Conservation (phyloP, 2,888 invertebrate genomes). For the Spicauda simplicius region DNA sequence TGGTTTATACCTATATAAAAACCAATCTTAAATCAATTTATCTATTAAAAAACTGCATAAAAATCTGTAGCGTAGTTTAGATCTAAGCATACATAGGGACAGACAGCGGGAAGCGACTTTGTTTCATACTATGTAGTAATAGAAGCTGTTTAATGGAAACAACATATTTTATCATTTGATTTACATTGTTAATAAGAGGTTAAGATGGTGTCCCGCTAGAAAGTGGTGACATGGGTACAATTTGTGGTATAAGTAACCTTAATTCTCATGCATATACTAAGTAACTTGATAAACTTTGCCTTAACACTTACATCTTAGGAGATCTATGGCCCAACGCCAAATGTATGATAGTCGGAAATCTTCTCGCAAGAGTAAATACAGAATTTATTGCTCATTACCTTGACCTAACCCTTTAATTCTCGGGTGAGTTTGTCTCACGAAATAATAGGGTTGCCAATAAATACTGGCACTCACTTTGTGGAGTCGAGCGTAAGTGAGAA, state of each 20-base stretch:
- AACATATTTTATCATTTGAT: too few species aligned
- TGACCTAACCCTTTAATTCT: slow-evolving; percentile 14
- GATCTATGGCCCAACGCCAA: slow-evolving; percentile 1
- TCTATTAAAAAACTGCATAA: too few species aligned
- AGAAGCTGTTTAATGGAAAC: too few species aligned
- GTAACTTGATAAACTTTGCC: background rate
- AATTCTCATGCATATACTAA: background rate
- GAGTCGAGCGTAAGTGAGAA: slow-evolving; percentile 6
- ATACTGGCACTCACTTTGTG: slow-evolving; percentile 4
- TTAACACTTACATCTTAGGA: background rate
- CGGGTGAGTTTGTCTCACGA: slow-evolving; percentile 1
- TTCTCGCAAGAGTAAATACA: slow-evolving; percentile 8
- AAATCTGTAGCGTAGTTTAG: too few species aligned
- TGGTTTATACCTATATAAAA: too few species aligned
- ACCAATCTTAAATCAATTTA: too few species aligned
- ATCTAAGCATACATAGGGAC: too few species aligned
- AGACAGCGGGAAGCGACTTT: too few species aligned
- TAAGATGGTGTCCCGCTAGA: too few species aligned
- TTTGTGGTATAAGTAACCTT: background rate
- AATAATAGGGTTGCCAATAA: slow-evolving; percentile 16
- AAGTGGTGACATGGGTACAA: background rate
- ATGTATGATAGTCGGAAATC: slow-evolving; percentile 1
- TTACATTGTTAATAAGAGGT: too few species aligned
- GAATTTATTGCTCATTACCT: slow-evolving; percentile 26
- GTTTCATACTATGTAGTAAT: too few species aligned